Base-by-base conservation (phyloP, 2,797 vertebrate genomes). In the Eurystomus glaucurus region DNA sequence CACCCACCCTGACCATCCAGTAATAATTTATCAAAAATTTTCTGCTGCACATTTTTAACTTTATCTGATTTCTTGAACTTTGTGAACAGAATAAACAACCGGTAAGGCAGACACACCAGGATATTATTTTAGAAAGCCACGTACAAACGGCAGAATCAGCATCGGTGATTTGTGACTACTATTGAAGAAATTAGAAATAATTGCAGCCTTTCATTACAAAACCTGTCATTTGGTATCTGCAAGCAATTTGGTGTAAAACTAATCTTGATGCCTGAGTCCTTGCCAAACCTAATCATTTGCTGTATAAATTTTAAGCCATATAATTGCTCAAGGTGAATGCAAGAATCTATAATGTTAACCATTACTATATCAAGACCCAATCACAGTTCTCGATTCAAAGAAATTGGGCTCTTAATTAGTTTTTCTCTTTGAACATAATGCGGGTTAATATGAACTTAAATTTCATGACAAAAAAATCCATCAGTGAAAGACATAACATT, bases 101-200 rank as follows among this genome's bases (percentile, higher is more conserved):
- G 35, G 76, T 46, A 72, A 55, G 79, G 88, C 70, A 90, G 83
- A 82, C 77, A 72, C 43, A 79, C 71, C 66, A 68, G 85, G 88
- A 77, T 85, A 85, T 81, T 84, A 83, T 86, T 92, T 93, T 72
- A 75, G 82, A 96, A 94, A 92, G 70, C 70, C 92, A 92, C 0
- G 3, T 84, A 62, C 57, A 68, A 66, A 81, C 85, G 90, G 84
- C 64, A 97, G 72, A 94, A 70, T 91, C 84, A 88, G 64, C 90
- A 93, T 68, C 52, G 75, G 71, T 87, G 71, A 97, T 94, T 97
- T 92, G 85, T 46, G 82, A 76, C 81, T 85, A 46, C 85, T 92
- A 79, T 35, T 72, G 86, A 62, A 95, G 75, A 92, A 95, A 98
- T 97, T 93, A 95, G 95, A 97, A 97, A 90, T 98, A 94, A 97